Conservation (phyloP, 2,888 invertebrate genomes). For the Trichacis sp. region DNA sequence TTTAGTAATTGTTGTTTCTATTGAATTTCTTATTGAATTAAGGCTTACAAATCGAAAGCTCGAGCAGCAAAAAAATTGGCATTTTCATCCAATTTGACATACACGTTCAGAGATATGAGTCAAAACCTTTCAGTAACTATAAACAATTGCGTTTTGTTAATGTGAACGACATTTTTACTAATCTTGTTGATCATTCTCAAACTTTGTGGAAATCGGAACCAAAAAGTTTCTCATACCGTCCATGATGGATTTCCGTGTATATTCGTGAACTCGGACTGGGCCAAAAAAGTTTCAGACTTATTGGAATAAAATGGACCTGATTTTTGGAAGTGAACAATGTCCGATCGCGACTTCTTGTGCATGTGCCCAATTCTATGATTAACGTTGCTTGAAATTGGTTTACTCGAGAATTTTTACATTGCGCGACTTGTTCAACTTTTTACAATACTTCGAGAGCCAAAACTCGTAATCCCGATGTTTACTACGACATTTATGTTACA, state of each 20-base stretch:
- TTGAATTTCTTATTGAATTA: conserved; percentile 20
- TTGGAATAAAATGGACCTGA: neutral
- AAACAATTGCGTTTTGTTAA: too few species aligned
- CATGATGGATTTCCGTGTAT: neutral
- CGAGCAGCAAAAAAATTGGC: conserved; percentile 16
- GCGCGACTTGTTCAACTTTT: conserved; percentile 1
- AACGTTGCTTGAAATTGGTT: conserved; percentile 1
- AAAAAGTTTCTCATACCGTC: neutral
- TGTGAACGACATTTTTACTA: too few species aligned
- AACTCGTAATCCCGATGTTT: conserved; percentile 9
- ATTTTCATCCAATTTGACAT: conserved; percentile 30
- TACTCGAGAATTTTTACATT: neutral
- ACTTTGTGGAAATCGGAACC: neutral
- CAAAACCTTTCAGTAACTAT: too few species aligned
- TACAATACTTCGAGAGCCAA: conserved; percentile 3
- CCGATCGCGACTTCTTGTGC: neutral
- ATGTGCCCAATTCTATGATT: neutral
- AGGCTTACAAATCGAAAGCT: conserved; percentile 29
- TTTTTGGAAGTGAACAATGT: neutral
- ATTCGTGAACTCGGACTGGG: neutral
- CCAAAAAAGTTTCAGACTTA: neutral
- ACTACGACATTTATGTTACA: neutral
- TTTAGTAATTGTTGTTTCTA: conserved; percentile 33
- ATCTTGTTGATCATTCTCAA: neutral
- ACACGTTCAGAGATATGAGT: conserved; percentile 8